Evolutionary conservation across 2,888 invertebrate genomes (phyloP).

Genomic region (Conus canariensis): DNA sequence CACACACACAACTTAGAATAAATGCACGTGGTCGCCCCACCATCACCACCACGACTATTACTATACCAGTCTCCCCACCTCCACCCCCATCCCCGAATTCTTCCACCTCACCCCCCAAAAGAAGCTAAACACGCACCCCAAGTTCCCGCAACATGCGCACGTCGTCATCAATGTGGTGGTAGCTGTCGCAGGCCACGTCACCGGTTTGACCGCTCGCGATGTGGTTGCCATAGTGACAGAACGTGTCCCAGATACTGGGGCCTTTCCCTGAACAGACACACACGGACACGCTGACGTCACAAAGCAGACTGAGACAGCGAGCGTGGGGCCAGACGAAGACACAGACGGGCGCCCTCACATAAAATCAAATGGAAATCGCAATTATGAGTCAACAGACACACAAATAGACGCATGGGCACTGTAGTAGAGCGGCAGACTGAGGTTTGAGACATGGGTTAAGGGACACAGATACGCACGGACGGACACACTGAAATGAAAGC

Average conservation of each 20-base stretch:
- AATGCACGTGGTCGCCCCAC: too few relatives aligned
- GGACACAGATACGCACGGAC: too few relatives aligned
- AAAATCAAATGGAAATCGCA: too few relatives aligned
- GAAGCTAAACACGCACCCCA: conserved; percentile 75
- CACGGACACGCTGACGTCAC: background rate
- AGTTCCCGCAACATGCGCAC: conserved; percentile 82
- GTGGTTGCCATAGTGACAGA: conserved; percentile 81
- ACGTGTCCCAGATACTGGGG: conserved; percentile 81
- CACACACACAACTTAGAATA: background rate
- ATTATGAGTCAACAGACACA: too few relatives aligned
- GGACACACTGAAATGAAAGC: too few relatives aligned
- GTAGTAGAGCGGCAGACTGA: too few relatives aligned
- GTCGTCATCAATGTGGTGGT: conserved; percentile 84
- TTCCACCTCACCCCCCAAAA: too few relatives aligned
- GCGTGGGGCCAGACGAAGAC: background rate
- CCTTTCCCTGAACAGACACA: conserved; percentile 61
- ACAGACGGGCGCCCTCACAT: background rate
- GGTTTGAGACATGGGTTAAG: too few relatives aligned
- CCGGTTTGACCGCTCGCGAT: conserved; percentile 83
- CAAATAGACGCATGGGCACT: too few relatives aligned
- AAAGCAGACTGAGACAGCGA: background rate
- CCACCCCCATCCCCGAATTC: too few relatives aligned
- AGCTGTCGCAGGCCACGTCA: conserved; percentile 85
- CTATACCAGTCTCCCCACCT: too few relatives aligned
- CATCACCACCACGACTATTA: too few relatives aligned